Evolutionary conservation across 92 coral and sea anemone genomes (phyloP), one percentile per base, ranked within the genome.

Genomic region (Umimayanthus chanpuru): DNA sequence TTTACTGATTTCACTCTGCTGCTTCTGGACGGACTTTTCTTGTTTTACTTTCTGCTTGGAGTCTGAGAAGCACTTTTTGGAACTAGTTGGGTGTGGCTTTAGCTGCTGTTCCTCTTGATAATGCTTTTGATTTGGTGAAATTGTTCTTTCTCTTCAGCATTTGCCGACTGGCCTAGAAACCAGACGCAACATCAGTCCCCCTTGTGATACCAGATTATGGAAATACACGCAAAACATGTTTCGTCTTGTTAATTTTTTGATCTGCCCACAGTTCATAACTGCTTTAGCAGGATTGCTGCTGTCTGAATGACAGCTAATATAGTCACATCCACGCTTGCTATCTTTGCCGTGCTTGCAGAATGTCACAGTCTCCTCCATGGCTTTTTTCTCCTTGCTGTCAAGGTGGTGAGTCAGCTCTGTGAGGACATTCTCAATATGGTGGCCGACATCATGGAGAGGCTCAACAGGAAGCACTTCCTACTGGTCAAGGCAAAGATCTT

Each of bases 81-180:
- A 21, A 77, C 66, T n/a, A 49, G 38, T 77, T 77, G 65, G 66
- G 38, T 77, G 66, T 77, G 23, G 49, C 86, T 66, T 87, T 91
- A 91, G 84, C 89, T 91, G 70, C 91, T 87, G 12, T 91, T 88
- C 66, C 79, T 73, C 81, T 73, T 88, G 20, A 91, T 91, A 9
- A 91, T 83, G 73, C 86, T 68, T 79, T 91, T 91, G 58, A 91
- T 80, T 41, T 70, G 61, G 41, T 91, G 47, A 11, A 89, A 91
- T 21, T 76, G 81, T 44, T 89, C 92, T 88, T 91, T 78, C 55
- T 77, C 49, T 82, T 91, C 89, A 23, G 92, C 92, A 82, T 91
- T 91, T 32, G 89, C 77, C 55, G 94, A 80, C 86, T 65, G 91
- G 9, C 92, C 94, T n/a, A 21, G 92, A 92, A 16, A 87, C 74